These are phyloP conservation scores for Notarius lentiginosus DNA, from an alignment of 2,113 vertebrate species.

Conservation along the genomic window DNA sequence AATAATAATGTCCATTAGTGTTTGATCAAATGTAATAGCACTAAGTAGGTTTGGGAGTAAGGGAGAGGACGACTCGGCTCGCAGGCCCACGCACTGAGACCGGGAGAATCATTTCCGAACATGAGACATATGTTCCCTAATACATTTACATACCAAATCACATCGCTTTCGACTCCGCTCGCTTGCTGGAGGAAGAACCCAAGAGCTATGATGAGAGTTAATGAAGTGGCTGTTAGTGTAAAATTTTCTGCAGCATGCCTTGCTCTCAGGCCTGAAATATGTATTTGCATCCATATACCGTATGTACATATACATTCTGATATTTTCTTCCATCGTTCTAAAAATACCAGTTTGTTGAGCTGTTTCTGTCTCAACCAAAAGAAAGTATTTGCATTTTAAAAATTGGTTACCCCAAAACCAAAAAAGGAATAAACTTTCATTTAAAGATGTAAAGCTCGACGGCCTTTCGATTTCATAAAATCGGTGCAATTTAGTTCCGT, in stretches of 20 bases:
- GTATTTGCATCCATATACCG: not conserved
- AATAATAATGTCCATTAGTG: constrained; percentile 54
- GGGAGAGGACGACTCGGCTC: not conserved
- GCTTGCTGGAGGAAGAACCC: not conserved
- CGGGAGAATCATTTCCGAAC: not conserved
- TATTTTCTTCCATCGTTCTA: not conserved
- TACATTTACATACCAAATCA: constrained; percentile 2
- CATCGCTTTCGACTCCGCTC: not conserved
- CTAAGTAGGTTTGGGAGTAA: constrained; percentile 42
- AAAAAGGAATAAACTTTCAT: not conserved
- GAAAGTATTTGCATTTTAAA: not conserved
- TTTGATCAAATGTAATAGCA: constrained; percentile 53
- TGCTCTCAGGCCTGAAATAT: not conserved
- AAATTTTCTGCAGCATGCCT: not conserved
- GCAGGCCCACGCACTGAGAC: constrained; percentile 6
- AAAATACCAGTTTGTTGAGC: not conserved
- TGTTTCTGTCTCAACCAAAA: not conserved
- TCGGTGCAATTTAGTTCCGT: too few species aligned
- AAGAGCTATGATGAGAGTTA: not conserved
- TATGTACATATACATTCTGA: not conserved
- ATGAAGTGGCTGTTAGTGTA: not conserved
- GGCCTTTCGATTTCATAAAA: too few species aligned
- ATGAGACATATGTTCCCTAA: constrained; percentile 16
- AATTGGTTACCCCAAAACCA: not conserved
- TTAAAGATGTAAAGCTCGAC: not conserved